Evolutionary conservation across 1,140 invertebrate species (phyloP).

Genomic region (Coboldia fuscipes): DNA sequence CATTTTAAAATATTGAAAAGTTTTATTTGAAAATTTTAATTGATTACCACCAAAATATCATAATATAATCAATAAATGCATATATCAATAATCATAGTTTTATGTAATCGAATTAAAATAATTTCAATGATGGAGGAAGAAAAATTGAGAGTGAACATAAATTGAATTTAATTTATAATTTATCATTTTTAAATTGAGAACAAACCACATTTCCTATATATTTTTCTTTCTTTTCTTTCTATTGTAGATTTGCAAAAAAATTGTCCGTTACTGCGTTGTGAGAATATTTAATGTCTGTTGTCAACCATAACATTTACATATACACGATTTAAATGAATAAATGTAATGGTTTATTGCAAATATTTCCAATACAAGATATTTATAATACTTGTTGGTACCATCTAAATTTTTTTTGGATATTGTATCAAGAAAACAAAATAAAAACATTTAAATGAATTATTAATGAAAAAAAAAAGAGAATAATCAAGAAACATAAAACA

Average conservation of each 20-base stretch:
- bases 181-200: neutral
- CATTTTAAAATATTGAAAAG: too few species aligned
- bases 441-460: constrained; percentile 12
- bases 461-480: neutral
- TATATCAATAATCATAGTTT: neutral
- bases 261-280: constrained; percentile 14
- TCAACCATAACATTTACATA: constrained; percentile 5
- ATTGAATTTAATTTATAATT: constrained; percentile 4
- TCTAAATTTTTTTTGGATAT: constrained; percentile 16
- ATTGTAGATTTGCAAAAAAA: constrained; percentile 12
- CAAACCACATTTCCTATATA: constrained; percentile 1
- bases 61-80: neutral
- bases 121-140: neutral
- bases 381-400: too few species aligned
- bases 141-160: too few species aligned
- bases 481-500: neutral
- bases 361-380: too few species aligned
- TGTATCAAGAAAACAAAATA: constrained; percentile 7
- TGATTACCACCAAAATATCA: neutral
- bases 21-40: too few species aligned
- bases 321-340: constrained; percentile 8
- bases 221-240: constrained; percentile 3
- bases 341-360: too few species aligned
- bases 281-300: neutral
- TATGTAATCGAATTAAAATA: neutral